Percentiles rank a stretch among this genome's conserved stretches.
Conservation (phyloP, 2,797 vertebrate genomes). For the Hippocampus kuda region DNA sequence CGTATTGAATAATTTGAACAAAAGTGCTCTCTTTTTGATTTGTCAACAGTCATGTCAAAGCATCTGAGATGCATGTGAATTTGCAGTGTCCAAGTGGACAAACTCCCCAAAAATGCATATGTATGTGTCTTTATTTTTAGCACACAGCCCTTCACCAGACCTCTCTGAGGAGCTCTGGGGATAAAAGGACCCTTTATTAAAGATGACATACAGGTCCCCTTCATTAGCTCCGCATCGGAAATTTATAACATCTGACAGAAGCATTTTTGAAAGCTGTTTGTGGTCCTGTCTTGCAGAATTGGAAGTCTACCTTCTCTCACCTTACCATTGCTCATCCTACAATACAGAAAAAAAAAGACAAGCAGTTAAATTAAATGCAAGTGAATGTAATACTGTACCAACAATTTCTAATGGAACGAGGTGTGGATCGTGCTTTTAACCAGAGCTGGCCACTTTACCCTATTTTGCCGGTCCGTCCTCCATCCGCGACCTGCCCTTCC, state of each 20-base stretch:
- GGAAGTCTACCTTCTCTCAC: background rate
- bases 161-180: slow-evolving; percentile 37
- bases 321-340: background rate
- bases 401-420: background rate
- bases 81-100: slow-evolving; percentile 31
- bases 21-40: slow-evolving; percentile 21
- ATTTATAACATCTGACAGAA: slow-evolving; percentile 63
- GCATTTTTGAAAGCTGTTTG: slow-evolving; percentile 47
- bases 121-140: slow-evolving; percentile 57
- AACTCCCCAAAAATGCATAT: slow-evolving; percentile 51
- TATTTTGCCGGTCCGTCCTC: too few species aligned
- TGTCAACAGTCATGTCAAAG: slow-evolving; percentile 22
- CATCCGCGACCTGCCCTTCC: too few species aligned
- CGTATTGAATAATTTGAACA: slow-evolving; percentile 40
- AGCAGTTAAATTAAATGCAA: background rate
- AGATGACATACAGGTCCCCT: slow-evolving; percentile 61
- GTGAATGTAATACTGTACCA: background rate
- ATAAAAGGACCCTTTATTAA: slow-evolving; percentile 57
- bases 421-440: background rate
- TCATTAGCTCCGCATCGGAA: slow-evolving; percentile 54
- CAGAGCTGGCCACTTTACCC: too few species aligned
- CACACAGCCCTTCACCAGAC: slow-evolving; percentile 39
- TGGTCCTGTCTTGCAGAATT: background rate
- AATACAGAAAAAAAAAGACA: background rate
- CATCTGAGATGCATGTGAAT: slow-evolving; percentile 22